A percentile compares a stretch with the other conserved stretches of the same genome.
Conservation (phyloP, 2,113 vertebrate genomes). For the Hypocryptadius cinnamomeus region DNA sequence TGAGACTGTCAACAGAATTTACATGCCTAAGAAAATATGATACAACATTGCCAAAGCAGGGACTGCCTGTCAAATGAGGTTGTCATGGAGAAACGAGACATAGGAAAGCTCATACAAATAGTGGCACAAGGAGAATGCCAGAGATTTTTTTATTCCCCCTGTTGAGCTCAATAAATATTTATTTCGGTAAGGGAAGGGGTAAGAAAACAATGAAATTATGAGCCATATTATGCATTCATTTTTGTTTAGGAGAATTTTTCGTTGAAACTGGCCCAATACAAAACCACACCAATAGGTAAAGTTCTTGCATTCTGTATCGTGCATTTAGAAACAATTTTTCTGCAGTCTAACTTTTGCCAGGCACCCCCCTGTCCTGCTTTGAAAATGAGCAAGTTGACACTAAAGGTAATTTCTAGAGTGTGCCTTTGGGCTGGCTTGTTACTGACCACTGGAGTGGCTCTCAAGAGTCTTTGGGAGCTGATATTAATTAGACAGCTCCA, state of each 20-base stretch:
- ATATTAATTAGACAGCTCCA: background rate
- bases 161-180: slow-evolving; percentile 45
- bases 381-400: background rate
- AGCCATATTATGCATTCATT: slow-evolving; percentile 6
- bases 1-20: slow-evolving; percentile 80
- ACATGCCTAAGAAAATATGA: slow-evolving; percentile 78
- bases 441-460: background rate
- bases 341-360: background rate
- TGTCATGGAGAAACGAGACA: slow-evolving; percentile 75
- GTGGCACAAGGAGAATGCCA: slow-evolving; percentile 1
- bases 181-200: background rate
- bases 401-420: background rate
- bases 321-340: background rate
- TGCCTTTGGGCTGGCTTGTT: background rate
- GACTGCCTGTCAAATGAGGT: slow-evolving; percentile 73
- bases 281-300: background rate
- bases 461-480: background rate
- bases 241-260: slow-evolving; percentile 1
- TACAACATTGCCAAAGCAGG: slow-evolving; percentile 73
- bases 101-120: slow-evolving; percentile 35
- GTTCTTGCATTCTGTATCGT: background rate
- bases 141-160: slow-evolving; percentile 4
- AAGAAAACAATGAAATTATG: slow-evolving; percentile 39
- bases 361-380: background rate
- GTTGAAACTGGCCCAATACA: background rate